Evolutionary conservation across 2,888 invertebrate genomes (phyloP).

Genomic region (Eucera pruinosa): DNA sequence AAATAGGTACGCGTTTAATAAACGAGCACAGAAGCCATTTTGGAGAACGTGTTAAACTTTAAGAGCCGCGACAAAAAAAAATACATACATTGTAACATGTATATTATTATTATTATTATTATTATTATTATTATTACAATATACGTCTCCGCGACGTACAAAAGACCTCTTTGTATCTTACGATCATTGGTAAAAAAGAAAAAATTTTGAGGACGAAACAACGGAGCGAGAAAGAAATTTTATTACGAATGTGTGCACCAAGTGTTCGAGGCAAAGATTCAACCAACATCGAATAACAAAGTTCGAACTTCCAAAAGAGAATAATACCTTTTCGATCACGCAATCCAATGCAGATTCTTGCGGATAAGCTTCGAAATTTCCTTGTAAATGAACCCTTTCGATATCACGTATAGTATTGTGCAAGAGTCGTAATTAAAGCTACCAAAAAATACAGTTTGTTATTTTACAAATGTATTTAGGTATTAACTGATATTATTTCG

Average conservation of each 20-base stretch:
- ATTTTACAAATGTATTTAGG: too few species aligned
- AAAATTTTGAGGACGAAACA: too few species aligned
- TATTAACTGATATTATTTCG: too few species aligned
- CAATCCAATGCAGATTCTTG: constrained; percentile 1
- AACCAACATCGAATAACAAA: constrained; percentile 35
- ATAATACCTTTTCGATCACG: background rate
- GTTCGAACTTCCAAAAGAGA: constrained; percentile 10
- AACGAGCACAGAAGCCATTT: constrained; percentile 8
- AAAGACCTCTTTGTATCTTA: constrained; percentile 14
- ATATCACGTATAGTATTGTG: too few species aligned
- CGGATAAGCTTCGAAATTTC: background rate
- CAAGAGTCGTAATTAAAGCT: too few species aligned
- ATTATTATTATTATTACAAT: too few species aligned
- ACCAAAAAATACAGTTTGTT: too few species aligned
- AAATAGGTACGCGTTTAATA: constrained; percentile 31
- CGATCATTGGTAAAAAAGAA: background rate
- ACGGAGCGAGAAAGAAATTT: background rate
- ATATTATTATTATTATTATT: constrained; percentile 16
- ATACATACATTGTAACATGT: background rate
- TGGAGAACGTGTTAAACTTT: constrained; percentile 8
- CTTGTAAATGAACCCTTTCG: constrained; percentile 19
- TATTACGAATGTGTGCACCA: background rate
- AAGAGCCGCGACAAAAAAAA: background rate
- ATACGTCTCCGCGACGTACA: constrained; percentile 13
- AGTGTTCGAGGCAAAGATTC: constrained; percentile 23